Base-by-base conservation (phyloP, 2,888 invertebrate genomes). In the Liodrosophila aerea region DNA sequence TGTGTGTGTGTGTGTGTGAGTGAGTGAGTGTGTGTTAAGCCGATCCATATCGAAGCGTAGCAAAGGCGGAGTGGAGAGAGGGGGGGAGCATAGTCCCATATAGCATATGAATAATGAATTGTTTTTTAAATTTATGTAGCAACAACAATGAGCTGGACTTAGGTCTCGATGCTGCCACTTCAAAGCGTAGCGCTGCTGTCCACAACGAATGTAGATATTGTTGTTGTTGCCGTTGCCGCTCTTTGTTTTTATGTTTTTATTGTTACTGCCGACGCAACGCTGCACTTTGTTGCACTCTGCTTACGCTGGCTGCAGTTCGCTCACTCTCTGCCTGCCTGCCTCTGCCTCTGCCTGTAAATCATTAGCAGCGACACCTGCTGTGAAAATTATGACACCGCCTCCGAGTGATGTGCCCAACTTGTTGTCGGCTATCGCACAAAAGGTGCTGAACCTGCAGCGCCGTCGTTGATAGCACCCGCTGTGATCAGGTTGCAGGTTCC, bases 371-470 rank as follows among this genome's bases (percentile, higher is more conserved):
- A 81, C 88, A 88, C 87, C 88, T 88, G 87, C 88, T 88, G 87
- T 86, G 88, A 87, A 88, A 88, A 88, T 88, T 86, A 88, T 88
- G 88, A 87, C 86, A 88, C 86, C 86, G 87, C 81, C 85, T 82
- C 85, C 82, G 71, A 78, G 87, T 85, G 87, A 85, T 81, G 86
- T 76, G 54, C 60, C 50, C 68, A 76, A 85, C 86, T 77, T 84
- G 80, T 78, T 83, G 86, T 81, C 76, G 82, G 46, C 75, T 77
- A 80, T 82, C 80, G 70, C 51, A 49, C 52, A 63, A 72, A 68
- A 86, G 85, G 88, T 88, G 88, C 81, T 73, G 76, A 86, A 70
- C 85, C 82, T 81, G 83, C 77, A 73, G 81, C 66, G 73, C 64
- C 69, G 60, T 45, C 62, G 78, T 64, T 85, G 85, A 86, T 77